phyloP scores from a whole-genome alignment of 1,140 invertebrate genomes.

The Drosophila elegans region DNA sequence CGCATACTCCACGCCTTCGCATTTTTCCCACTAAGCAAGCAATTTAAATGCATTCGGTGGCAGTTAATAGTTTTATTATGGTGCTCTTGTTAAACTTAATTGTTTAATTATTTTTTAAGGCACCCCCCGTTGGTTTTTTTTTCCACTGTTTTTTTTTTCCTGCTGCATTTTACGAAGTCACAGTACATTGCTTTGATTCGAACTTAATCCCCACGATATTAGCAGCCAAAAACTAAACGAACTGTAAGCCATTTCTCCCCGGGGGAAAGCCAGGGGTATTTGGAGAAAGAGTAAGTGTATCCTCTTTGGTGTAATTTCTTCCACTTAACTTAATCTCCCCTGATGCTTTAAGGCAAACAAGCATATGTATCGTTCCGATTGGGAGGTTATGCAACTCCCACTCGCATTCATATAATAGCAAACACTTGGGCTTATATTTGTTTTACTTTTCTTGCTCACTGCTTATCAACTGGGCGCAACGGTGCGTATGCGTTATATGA shows the following conservation, averaged over 20 bases:
- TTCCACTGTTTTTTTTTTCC: background rate
- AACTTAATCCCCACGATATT: slow-evolving; percentile 78
- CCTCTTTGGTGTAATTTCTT: slow-evolving; percentile 74
- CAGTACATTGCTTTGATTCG: slow-evolving; percentile 82
- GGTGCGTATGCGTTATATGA: slow-evolving; percentile 59
- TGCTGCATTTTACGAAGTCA: slow-evolving; percentile 70
- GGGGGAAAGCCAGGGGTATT: background rate
- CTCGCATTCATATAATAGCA: slow-evolving; percentile 6
- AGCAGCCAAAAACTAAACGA: slow-evolving; percentile 67
- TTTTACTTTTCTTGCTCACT: slow-evolving; percentile 4
- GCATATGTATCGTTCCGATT: slow-evolving; percentile 29
- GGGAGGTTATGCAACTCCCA: slow-evolving; percentile 17
- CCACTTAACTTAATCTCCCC: slow-evolving; percentile 76
- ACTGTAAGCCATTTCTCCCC: slow-evolving; percentile 72
- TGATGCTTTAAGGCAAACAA: slow-evolving; percentile 50
- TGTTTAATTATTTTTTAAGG: slow-evolving; percentile 78
- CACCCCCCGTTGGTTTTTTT: slow-evolving; percentile 3
- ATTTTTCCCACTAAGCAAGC: slow-evolving; percentile 52
- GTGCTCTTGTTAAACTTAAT: slow-evolving; percentile 58
- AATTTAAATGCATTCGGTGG: slow-evolving; percentile 77
- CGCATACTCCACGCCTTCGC: slow-evolving; percentile 25
- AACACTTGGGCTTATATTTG: slow-evolving; percentile 10
- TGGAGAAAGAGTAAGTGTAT: slow-evolving; percentile 51
- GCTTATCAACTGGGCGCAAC: slow-evolving; percentile 35
- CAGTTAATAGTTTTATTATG: slow-evolving; percentile 77